Percentiles rank a stretch among this genome's conserved stretches.
These are phyloP conservation scores for Heloderma charlesbogerti DNA, from an alignment of 2,113 vertebrate genomes.

Conservation along the genomic window DNA sequence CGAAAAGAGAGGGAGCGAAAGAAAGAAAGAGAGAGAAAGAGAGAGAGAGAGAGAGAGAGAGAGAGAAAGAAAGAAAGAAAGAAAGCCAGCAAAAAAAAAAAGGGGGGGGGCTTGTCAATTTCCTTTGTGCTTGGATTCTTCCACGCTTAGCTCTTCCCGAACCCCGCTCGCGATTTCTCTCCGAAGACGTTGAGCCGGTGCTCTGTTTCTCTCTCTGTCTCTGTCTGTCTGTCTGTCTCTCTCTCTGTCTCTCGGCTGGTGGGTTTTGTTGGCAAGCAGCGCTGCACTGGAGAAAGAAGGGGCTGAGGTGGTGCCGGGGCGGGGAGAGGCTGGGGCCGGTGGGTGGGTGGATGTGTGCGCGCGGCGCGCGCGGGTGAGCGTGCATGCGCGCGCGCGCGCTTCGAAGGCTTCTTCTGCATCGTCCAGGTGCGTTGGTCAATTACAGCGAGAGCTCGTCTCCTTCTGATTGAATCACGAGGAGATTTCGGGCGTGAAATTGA, in stretches of 20 bases:
- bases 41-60: too few species aligned
- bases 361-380: not conserved
- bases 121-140: too few species aligned
- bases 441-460: too few species aligned
- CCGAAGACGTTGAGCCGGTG: slow-evolving; percentile 41
- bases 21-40: too few species aligned
- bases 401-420: not conserved
- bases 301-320: not conserved
- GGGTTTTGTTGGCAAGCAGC: slow-evolving; percentile 50
- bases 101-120: too few species aligned
- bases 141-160: too few species aligned
- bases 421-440: not conserved
- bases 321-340: not conserved
- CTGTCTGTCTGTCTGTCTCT: too few species aligned
- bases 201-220: slow-evolving; percentile 1
- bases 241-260: slow-evolving; percentile 50
- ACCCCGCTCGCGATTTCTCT: not conserved
- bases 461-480: not conserved
- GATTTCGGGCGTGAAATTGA: not conserved
- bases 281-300: slow-evolving; percentile 30
- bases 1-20: too few species aligned
- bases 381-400: not conserved
- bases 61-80: too few species aligned
- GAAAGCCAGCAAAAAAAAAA: too few species aligned
- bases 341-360: not conserved